Evolutionary conservation across 2,888 invertebrate species (phyloP).

Genomic region (Tipula lateralis): DNA sequence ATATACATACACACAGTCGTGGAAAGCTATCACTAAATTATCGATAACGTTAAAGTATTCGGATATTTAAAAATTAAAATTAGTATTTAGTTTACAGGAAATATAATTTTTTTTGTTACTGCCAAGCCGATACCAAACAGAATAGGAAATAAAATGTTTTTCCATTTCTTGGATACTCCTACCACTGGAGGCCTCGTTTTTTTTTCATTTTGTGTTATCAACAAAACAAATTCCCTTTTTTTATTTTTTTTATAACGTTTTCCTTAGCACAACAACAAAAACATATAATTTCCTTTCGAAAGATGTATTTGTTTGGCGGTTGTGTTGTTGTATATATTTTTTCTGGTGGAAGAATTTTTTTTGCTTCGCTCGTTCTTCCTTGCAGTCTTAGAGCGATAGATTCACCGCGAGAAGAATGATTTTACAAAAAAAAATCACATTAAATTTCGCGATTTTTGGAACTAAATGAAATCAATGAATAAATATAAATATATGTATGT

Average conservation of each 20-base stretch:
- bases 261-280: not conserved
- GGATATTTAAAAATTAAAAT: not conserved
- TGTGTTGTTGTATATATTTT: not conserved
- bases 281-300: not conserved
- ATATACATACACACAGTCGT: not conserved
- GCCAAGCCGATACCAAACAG: not conserved
- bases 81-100: conserved; percentile 7
- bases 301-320: not conserved
- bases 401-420: not conserved
- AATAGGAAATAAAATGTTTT: not conserved
- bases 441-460: not conserved
- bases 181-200: conserved; percentile 7
- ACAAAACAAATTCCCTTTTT: conserved; percentile 13
- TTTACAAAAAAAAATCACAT: not conserved
- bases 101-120: not conserved
- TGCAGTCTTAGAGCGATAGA: not conserved
- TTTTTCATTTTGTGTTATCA: conserved; percentile 12
- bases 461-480: not conserved
- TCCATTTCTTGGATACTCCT: conserved; percentile 1
- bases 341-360: not conserved
- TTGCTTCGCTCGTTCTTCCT: not conserved
- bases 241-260: not conserved
- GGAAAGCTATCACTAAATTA: not conserved
- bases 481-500: not conserved
- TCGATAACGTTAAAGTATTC: not conserved